Base-by-base conservation (phyloP, 2,888 invertebrate species). In the Netelia fuscicornis region DNA sequence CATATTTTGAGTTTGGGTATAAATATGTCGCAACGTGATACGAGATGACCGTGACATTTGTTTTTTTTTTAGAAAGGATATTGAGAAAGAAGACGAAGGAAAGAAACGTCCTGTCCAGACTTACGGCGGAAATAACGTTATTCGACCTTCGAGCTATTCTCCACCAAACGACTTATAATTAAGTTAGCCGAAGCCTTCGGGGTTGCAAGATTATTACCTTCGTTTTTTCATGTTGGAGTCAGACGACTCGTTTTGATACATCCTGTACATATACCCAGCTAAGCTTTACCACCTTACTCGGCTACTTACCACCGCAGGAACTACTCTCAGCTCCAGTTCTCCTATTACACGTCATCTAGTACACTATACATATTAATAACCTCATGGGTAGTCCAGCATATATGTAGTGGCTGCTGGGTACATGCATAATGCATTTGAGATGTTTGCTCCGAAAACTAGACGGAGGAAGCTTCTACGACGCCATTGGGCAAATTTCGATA, bases 341-440 rank as follows among this genome's bases (percentile, higher is more conserved):
- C 78, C 79, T 67, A 74, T 75, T 79, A 70, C 79, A 64, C 83
- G 68, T 83, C 79, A 79, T 83, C 83, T 52, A 75, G 83, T 75
- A 70, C 64, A 79, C 78, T 79, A 83, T 79, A 83, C 83, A 83
- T 83, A 83, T 83, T 79, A 83, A 83, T 83, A 83, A 83, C 62
- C 83, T 79, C 79, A 68, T 78, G 83, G 83, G 74, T 83, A 74
- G 62, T 17, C 58, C 65, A 48, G 82, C 65, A 77, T 72, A 58
- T 62, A 77, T 72, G 48, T 62, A 37, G 37, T 42, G 30, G 72
- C 67, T 67, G 25, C 67, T 44, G 74, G 60, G 44, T 62, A 83
- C 83, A 83, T 83, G 83, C 83, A 79, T 83, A 79, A 83, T 79
- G 83, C 79, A 83, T 83, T 79, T 79, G 54, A 64, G 70, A 20